Evolutionary conservation across 2,888 invertebrate genomes (phyloP), one percentile per base, ranked within the genome.

Genomic region (Pimpla rufipes): DNA sequence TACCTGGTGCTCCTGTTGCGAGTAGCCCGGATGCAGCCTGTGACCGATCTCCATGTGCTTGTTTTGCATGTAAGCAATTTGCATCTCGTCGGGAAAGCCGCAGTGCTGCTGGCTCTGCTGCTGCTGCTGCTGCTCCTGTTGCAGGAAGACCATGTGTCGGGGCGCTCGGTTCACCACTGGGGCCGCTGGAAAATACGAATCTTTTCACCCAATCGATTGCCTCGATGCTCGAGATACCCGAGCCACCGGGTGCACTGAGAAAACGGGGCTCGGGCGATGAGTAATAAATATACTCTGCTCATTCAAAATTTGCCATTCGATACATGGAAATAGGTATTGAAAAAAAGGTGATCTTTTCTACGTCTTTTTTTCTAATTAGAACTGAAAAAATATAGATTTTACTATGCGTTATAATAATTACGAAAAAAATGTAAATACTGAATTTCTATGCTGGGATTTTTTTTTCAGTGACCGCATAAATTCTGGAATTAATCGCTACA

Each of bases 61-160:
- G 79, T 84, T 90, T 57, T 89, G 84, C 62, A 88, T 87, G 80
- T 92, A 92, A 64, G 88, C 81, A 84, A 91, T 86, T 59, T 89
- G 89, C 81, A 89, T 84, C 40, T 92, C 92, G 35, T 92, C 91
- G 16, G 89, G 80, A 74, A 88, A 92, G 52, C 86, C 87, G 66
- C 91, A 91, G 70, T 92, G 90, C 83, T 91, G 90, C 83, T 91
- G 90, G 78, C 81, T 86, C 16, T 88, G 87, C 67, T 90, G 88
- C 57, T 92, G 90, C 81, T 91, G 90, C 21, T 88, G 87, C 67
- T 90, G 88, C 77, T 91, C 91, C 75, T 92, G 91, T 73, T 91
- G 91, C 18, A 93, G 87, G 87, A 92, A 91, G 77, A 92, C 90
- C 86, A 93, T 91, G 83, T 93, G 93, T 62, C 93, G 90, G 40